phyloP scores from a whole-genome alignment of 2,113 vertebrate species.

The Helogale parvula region DNA sequence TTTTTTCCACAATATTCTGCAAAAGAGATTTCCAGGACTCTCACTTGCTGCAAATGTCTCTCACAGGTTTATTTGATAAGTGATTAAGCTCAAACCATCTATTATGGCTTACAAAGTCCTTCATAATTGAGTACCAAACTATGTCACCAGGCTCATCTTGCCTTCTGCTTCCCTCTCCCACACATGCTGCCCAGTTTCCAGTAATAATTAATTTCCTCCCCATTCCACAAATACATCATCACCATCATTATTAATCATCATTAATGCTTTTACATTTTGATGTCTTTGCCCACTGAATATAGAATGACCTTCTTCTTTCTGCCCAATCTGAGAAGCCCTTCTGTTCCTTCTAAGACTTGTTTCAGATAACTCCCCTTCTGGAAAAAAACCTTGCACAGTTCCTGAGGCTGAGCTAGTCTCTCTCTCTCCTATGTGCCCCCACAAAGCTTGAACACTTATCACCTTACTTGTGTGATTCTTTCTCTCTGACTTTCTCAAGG shows the following conservation, averaged over 20 bases:
- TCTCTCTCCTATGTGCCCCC: not conserved
- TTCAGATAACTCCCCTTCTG: not conserved
- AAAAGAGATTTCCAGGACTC: not conserved
- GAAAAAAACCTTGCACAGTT: not conserved
- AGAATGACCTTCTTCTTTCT: not conserved
- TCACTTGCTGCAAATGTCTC: not conserved
- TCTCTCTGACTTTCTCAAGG: not conserved
- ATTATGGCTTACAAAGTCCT: not conserved
- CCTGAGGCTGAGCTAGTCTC: not conserved
- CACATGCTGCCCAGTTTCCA: slow-evolving; percentile 20
- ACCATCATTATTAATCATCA: slow-evolving; percentile 21
- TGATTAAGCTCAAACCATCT: not conserved
- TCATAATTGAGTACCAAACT: not conserved
- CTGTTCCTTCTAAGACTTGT: not conserved
- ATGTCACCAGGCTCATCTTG: not conserved
- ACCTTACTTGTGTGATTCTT: not conserved
- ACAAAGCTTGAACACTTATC: not conserved
- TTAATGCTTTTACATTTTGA: slow-evolving; percentile 16
- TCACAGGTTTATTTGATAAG: not conserved
- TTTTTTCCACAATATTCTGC: not conserved
- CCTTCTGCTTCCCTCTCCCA: not conserved
- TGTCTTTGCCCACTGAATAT: not conserved
- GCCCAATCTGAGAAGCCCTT: not conserved
- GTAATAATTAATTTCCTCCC: slow-evolving; percentile 52
- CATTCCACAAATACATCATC: slow-evolving; percentile 9